Evolutionary conservation across 2,113 vertebrate species (phyloP).

Genomic region (Microcebus lehilahytsara): DNA sequence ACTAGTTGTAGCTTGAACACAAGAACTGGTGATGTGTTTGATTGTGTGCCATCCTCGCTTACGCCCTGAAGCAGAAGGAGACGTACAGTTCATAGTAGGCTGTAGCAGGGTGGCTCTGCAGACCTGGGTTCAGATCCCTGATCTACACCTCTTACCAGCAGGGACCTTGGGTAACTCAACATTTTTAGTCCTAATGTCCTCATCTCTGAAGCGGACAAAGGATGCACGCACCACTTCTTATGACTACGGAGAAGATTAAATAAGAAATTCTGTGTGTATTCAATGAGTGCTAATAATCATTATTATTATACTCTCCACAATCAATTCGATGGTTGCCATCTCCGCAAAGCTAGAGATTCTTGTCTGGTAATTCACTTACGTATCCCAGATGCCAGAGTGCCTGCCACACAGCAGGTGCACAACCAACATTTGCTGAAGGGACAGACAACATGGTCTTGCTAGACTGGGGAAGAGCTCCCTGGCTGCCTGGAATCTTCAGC

Average conservation of each 20-base stretch:
- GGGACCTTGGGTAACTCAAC: not conserved
- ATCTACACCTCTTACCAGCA: not conserved
- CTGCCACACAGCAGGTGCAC: not conserved
- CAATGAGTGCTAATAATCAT: no score
- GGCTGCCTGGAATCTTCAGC: not conserved
- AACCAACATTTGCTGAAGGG: not conserved
- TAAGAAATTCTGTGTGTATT: not conserved
- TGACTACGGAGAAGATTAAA: no score
- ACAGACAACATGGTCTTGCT: not conserved
- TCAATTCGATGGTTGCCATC: not conserved
- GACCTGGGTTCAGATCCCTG: not conserved
- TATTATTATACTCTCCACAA: not conserved
- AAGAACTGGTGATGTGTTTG: accelerated
- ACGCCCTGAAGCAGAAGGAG: accelerated
- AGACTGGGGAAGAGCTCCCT: not conserved
- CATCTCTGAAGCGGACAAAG: not conserved
- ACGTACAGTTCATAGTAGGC: accelerated
- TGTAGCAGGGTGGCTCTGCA: not conserved
- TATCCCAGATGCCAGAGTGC: no score
- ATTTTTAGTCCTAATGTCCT: not conserved
- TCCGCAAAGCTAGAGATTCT: not conserved
- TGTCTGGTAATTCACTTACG: not conserved
- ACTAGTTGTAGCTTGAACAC: not conserved
- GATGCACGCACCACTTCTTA: accelerated
- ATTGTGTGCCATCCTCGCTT: not conserved